phyloP scores from a whole-genome alignment of 2,888 invertebrate species.

The Lasioglossum lativentre region DNA sequence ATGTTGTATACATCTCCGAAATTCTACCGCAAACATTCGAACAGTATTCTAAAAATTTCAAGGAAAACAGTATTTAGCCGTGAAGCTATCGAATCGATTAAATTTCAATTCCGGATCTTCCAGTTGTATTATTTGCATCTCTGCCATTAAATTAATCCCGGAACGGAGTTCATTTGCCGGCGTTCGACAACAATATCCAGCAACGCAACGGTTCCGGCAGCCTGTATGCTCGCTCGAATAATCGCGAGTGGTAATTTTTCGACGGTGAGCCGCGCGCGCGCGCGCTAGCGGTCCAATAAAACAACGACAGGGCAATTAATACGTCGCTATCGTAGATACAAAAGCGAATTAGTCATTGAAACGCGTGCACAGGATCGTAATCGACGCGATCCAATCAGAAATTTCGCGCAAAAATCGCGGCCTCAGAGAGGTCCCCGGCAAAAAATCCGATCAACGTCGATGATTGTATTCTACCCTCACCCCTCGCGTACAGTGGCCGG shows the following conservation, averaged over 20 bases:
- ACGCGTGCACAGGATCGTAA: conserved; percentile 43
- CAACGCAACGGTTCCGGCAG: conserved; percentile 19
- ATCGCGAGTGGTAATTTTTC: conserved; percentile 26
- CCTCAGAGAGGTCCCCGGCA: conserved; percentile 22
- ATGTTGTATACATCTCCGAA: conserved; percentile 32
- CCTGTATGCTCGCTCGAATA: conserved; percentile 15
- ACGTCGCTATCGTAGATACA: conserved; percentile 33
- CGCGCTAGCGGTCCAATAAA: conserved; percentile 21
- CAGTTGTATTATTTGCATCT: neutral
- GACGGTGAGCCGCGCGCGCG: neutral
- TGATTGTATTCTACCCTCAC: conserved; percentile 57
- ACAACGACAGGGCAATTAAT: conserved; percentile 43
- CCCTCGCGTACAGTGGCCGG: conserved; percentile 26
- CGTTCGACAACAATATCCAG: conserved; percentile 22
- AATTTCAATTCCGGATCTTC: neutral
- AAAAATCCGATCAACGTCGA: conserved; percentile 69
- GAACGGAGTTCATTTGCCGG: conserved; percentile 13
- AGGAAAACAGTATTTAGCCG: neutral
- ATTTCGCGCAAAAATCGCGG: conserved; percentile 60
- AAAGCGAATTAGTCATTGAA: conserved; percentile 42
- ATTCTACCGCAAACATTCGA: neutral
- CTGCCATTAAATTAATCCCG: conserved; percentile 19
- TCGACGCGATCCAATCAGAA: conserved; percentile 58
- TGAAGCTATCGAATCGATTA: neutral
- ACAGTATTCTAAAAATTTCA: neutral